Base-by-base conservation (phyloP, 2,113 vertebrate species). In the Rhagologus leucostigma region DNA sequence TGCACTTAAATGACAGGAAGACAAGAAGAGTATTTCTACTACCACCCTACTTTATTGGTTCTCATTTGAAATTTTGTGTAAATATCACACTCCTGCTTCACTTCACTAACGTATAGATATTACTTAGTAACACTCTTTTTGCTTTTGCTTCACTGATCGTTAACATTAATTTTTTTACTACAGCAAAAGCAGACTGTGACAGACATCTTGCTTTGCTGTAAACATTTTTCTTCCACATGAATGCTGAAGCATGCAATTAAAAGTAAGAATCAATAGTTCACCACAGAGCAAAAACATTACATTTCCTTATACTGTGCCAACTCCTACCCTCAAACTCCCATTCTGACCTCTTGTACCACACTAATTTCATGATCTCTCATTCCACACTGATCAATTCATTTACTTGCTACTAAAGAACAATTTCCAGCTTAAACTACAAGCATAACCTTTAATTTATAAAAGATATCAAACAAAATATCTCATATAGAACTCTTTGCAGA, bases 381-480 rank as follows among this genome's bases (percentile, higher is more conserved):
- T 94, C 55, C 69, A 95, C 46, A 94, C 5, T 41, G 29, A 95
- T 67, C 46, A 89, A 84, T 42, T 95, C 5, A 86, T 90, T 97
- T 96, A 89, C 74, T 94, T 96, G 75, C 49, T 78, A n/a, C n/a
- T 79, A 93, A 93, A 94, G 79, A 84, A 95, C 56, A 94, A 88
- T 93, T 79, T 91, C 42, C 84, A 89, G 44, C 33, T 95, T 94
- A 86, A 96, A 84, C 57, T 79, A 77, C 21, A 56, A 91, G 30
- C 41, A 62, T 91, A 81, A 96, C 67, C 75, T 97, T 98, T 74
- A 87, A 46, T 82, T 97, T 95, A 85, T 79, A 60, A 87, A 93
- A 81, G 62, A 79, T 50, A 91, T 37, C 67, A 87, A 96, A 94
- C 79, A 92, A 53, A 80, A 29, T 65, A 77, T 83, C 88, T 69